phyloP scores from a whole-genome alignment of 2,113 vertebrate genomes.

The Podarcis raffonei region DNA sequence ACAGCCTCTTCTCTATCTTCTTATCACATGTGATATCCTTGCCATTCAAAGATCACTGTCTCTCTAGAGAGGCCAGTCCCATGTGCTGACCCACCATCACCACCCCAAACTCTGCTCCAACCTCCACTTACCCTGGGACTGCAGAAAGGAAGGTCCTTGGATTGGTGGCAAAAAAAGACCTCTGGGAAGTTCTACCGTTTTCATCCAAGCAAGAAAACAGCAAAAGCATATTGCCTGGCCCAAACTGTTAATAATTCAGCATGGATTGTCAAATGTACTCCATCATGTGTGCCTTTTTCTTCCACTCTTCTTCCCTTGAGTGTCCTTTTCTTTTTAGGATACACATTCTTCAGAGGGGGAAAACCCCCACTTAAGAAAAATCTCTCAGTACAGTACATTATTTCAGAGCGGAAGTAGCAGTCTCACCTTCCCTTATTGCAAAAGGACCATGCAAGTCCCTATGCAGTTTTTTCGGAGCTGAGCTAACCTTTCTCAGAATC shows the following conservation, averaged over 20 bases:
- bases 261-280: not conserved
- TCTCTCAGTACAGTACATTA: not conserved
- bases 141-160: not conserved
- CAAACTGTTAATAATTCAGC: not conserved
- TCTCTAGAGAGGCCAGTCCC: not conserved
- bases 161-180: not conserved
- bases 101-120: not conserved
- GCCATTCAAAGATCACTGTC: not conserved
- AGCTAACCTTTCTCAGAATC: not conserved
- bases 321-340: not conserved
- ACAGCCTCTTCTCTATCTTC: too few species aligned
- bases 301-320: not conserved
- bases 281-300: not conserved
- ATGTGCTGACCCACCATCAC: not conserved
- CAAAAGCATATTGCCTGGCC: not conserved
- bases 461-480: not conserved
- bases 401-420: not conserved
- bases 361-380: not conserved
- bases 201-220: not conserved
- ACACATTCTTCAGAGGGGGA: not conserved
- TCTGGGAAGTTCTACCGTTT: not conserved
- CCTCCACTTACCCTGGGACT: not conserved
- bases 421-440: not conserved
- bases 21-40: not conserved
- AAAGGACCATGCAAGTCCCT: not conserved